These are phyloP conservation scores for Meandrusa payeni DNA, from an alignment of 2,888 invertebrate genomes.

Conservation along the genomic window DNA sequence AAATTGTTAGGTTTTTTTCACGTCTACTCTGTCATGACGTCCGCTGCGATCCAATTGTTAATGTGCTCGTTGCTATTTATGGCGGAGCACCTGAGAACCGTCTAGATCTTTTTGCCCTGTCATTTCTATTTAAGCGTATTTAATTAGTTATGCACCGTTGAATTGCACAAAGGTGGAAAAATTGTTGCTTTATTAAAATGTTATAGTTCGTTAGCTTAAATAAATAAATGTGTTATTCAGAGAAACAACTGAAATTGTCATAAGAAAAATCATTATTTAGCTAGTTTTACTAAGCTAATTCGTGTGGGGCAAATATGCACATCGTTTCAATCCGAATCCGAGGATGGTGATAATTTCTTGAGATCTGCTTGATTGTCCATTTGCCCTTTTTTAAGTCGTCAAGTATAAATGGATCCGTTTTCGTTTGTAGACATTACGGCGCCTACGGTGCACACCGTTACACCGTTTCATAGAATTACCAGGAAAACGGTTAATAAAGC, in stretches of 20 bases:
- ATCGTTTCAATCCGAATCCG: no score
- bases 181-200: no score
- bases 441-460: conserved; percentile 34
- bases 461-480: conserved; percentile 31
- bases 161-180: no score
- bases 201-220: no score
- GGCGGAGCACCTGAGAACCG: not conserved
- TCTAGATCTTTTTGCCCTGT: conserved; percentile 12
- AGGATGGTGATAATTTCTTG: no score
- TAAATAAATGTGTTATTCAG: no score
- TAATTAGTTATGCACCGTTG: conserved; percentile 14
- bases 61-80: not conserved
- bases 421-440: conserved; percentile 45
- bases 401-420: conserved; percentile 31
- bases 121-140: conserved; percentile 6
- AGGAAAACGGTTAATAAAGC: conserved; percentile 28
- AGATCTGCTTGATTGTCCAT: no score
- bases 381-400: no score
- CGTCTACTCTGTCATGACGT: not conserved
- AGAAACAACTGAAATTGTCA: no score
- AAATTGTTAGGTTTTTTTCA: conserved; percentile 1
- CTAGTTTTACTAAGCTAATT: no score
- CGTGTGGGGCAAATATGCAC: no score
- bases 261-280: no score
- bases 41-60: conserved; percentile 7